A percentile compares a stretch with the other conserved stretches of the same genome.
These are phyloP conservation scores for Sceloporus undulatus DNA, from an alignment of 2,113 vertebrate genomes.

Conservation along the genomic window DNA sequence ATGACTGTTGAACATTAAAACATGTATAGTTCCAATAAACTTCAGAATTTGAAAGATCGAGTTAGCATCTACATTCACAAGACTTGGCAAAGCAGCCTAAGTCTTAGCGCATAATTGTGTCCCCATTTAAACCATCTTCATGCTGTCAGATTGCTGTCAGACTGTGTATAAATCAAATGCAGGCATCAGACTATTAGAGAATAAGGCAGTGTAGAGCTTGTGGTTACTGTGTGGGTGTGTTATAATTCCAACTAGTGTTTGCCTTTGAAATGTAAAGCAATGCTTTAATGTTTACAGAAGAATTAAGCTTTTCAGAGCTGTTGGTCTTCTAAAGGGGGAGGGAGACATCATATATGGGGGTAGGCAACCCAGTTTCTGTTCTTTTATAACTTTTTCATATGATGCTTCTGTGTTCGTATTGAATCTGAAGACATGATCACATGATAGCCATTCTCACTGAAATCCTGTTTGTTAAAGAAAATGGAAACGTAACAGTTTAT, in stretches of 20 bases:
- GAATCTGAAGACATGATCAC: not conserved
- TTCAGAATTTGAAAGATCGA: not conserved
- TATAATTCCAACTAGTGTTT: slow-evolving; percentile 26
- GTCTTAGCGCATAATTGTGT: not conserved
- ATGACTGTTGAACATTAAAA: not conserved
- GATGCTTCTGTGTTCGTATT: not conserved
- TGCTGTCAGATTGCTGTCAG: not conserved
- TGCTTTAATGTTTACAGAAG: slow-evolving; percentile 13
- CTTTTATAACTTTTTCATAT: not conserved
- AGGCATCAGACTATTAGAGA: not conserved
- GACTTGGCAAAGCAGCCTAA: slow-evolving; percentile 41
- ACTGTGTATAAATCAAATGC: slow-evolving; percentile 11
- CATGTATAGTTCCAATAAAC: not conserved
- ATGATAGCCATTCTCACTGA: too few species aligned
- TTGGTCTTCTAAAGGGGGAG: slow-evolving; percentile 31
- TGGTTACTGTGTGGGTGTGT: not conserved
- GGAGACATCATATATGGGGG: not conserved
- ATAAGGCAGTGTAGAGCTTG: not conserved
- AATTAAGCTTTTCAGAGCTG: not conserved
- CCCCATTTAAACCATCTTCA: not conserved
- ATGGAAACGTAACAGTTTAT: too few species aligned
- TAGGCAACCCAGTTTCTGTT: not conserved
- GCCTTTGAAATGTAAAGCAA: slow-evolving; percentile 32
- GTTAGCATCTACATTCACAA: slow-evolving; percentile 13
- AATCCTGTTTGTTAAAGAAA: too few species aligned